These are phyloP conservation scores for Brachionus sp. DNA, from an alignment of 1,140 invertebrate species.

Conservation along the genomic window DNA sequence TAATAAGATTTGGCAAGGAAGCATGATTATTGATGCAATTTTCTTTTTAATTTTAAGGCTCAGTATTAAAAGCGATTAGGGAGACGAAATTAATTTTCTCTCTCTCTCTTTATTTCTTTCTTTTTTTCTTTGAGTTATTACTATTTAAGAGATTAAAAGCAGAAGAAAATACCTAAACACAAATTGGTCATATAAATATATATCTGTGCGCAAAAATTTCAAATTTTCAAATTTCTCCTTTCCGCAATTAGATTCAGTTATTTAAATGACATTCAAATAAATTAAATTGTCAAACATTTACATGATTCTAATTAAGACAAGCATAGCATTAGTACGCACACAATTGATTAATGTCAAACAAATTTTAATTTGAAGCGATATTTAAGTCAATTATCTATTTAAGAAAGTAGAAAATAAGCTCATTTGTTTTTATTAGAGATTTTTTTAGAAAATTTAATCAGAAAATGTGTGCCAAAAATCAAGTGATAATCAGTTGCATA, in stretches of 20 bases:
- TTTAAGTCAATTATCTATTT: background rate
- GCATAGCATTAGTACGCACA: background rate
- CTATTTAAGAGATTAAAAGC: background rate
- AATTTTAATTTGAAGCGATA: background rate
- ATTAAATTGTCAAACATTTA: background rate
- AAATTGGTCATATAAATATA: background rate
- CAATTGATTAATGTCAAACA: slow-evolving; percentile 9
- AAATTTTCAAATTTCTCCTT: background rate
- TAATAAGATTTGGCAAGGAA: slow-evolving; percentile 7
- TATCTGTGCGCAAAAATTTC: background rate
- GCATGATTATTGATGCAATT: background rate
- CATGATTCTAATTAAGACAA: background rate
- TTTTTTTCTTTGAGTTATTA: background rate
- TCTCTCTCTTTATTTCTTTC: too few species aligned
- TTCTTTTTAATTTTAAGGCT: background rate
- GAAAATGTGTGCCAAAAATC: background rate
- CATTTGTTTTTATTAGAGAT: background rate
- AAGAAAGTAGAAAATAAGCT: background rate
- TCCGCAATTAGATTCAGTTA: background rate
- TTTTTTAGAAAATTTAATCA: background rate
- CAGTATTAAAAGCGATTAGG: background rate
- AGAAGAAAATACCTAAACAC: background rate
- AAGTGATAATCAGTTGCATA: slow-evolving; percentile 5
- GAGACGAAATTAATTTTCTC: background rate
- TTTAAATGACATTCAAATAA: background rate